Evolutionary conservation across 2,888 invertebrate species (phyloP).

Genomic region (Lithosia quadra): DNA sequence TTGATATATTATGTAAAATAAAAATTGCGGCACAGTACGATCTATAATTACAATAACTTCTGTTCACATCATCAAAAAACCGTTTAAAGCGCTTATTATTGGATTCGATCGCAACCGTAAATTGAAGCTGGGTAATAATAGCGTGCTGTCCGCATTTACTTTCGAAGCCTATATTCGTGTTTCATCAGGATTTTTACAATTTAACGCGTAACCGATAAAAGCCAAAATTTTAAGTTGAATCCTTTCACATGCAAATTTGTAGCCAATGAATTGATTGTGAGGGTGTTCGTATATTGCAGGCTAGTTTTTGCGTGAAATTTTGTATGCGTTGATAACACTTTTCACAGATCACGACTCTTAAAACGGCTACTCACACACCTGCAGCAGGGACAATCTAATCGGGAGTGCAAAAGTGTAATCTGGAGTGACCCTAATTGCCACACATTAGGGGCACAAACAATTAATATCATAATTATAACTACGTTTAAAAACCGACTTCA

Average conservation of each 20-base stretch:
- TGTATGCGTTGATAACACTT: not conserved
- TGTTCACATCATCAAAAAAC: not conserved
- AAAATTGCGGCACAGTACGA: not conserved
- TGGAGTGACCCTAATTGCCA: no score
- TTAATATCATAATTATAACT: no score
- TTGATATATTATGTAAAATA: not conserved
- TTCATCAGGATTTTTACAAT: constrained; percentile 1
- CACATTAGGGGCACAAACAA: no score
- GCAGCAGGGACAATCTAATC: no score
- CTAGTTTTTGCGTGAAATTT: not conserved
- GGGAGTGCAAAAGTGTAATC: no score
- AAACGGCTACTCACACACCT: no score
- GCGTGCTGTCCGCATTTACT: not conserved
- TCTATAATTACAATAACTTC: not conserved
- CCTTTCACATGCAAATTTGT: not conserved
- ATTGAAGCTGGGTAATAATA: not conserved
- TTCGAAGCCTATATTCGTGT: not conserved
- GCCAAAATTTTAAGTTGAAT: not conserved
- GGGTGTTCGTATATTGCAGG: not conserved
- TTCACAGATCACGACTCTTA: not conserved
- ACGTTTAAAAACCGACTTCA: no score
- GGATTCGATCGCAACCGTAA: not conserved
- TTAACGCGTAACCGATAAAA: not conserved
- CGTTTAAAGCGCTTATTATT: not conserved
- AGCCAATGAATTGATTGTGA: not conserved